phyloP scores from a whole-genome alignment of 1,140 invertebrate genomes.

The Sitodiplosis mosellana region DNA sequence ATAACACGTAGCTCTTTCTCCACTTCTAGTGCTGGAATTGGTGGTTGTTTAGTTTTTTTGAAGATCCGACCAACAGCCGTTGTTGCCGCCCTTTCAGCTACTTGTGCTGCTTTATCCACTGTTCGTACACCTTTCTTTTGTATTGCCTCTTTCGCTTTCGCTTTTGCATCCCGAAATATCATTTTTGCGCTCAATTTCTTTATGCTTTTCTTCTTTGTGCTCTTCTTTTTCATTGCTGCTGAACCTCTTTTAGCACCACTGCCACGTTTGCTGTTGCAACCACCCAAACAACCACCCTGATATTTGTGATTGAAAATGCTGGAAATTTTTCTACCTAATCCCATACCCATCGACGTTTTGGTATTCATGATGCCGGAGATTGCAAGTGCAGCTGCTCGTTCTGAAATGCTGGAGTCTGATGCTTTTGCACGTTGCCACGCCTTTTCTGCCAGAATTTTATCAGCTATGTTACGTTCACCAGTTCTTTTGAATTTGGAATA shows the following conservation, averaged over 20 bases:
- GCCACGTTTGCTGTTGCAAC: too few species aligned
- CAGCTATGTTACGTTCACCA: conserved; percentile 19
- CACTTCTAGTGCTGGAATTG: too few species aligned
- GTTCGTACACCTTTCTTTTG: too few species aligned
- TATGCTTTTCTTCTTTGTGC: background rate
- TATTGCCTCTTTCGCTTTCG: too few species aligned
- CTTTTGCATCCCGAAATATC: background rate
- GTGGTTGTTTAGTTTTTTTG: conserved; percentile 7
- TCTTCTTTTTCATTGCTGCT: background rate
- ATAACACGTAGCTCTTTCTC: too few species aligned
- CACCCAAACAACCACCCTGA: too few species aligned
- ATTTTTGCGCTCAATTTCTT: background rate
- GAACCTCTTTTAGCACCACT: background rate
- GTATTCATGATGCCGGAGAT: background rate
- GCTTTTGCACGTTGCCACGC: background rate
- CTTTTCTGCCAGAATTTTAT: conserved; percentile 8
- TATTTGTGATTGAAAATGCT: too few species aligned
- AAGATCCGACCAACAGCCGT: conserved; percentile 5
- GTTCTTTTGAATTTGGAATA: conserved; percentile 21
- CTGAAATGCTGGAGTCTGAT: background rate
- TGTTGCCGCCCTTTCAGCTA: conserved; percentile 5
- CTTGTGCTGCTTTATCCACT: conserved; percentile 3
- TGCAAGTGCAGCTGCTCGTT: background rate
- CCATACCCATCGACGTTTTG: background rate
- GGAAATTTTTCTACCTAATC: background rate